Conservation (phyloP, 2,113 vertebrate genomes). For the Protobothrops mucrosquamatus region DNA sequence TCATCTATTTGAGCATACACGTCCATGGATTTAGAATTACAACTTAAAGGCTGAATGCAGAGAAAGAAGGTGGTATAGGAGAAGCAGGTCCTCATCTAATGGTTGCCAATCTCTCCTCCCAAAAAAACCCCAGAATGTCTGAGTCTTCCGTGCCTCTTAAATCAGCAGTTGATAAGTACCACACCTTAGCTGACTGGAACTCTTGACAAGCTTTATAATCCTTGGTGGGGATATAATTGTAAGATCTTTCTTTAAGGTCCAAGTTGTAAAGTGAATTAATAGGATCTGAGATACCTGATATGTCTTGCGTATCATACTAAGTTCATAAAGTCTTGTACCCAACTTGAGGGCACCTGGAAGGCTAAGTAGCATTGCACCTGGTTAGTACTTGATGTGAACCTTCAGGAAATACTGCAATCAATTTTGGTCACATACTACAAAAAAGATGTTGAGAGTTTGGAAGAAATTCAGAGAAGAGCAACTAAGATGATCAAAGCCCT, state of each 20-base stretch:
- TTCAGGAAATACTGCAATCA: background rate
- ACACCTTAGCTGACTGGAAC: background rate
- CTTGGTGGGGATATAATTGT: background rate
- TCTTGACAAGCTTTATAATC: background rate
- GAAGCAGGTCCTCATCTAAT: too few species aligned
- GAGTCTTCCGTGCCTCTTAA: background rate
- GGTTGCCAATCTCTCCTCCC: too few species aligned
- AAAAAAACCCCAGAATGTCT: too few species aligned
- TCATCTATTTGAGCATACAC: background rate
- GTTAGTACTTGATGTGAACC: background rate
- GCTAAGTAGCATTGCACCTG: background rate
- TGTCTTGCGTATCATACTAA: background rate
- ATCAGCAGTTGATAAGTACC: background rate
- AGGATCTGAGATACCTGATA: background rate
- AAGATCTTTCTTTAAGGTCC: background rate
- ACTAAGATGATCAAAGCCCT: too few species aligned
- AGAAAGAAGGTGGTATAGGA: background rate
- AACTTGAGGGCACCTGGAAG: background rate
- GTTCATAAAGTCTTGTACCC: background rate
- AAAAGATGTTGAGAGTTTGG: too few species aligned
- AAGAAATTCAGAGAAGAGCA: too few species aligned
- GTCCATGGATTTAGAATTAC: background rate
- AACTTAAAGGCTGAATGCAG: background rate
- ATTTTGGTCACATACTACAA: too few species aligned
- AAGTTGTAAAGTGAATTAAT: background rate